These are phyloP conservation scores for Lochmaea capreae DNA, from an alignment of 2,888 invertebrate genomes.

Conservation along the genomic window DNA sequence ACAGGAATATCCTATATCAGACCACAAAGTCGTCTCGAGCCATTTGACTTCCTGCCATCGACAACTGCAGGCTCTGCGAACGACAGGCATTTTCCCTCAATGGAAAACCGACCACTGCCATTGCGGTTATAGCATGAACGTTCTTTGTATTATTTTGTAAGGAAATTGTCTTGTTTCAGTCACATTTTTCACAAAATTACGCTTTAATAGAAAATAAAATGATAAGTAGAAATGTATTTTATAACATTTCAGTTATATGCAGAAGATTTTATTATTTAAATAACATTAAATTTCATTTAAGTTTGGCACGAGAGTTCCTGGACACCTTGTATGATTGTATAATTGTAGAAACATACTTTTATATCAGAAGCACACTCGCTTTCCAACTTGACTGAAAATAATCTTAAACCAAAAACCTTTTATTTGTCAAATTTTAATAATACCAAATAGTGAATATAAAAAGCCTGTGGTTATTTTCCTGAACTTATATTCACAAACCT, in stretches of 20 bases:
- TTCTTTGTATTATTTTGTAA: neutral
- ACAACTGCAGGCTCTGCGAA: slow-evolving; percentile 36
- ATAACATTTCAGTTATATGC: neutral
- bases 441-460: neutral
- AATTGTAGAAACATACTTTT: too few species aligned
- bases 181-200: neutral
- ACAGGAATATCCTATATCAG: slow-evolving; percentile 21
- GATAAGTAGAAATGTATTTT: neutral
- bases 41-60: slow-evolving; percentile 41
- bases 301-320: too few species aligned
- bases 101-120: slow-evolving; percentile 35
- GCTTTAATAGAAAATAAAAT: neutral
- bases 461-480: neutral
- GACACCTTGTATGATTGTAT: too few species aligned
- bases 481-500: slow-evolving; percentile 10
- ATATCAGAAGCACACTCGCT: too few species aligned
- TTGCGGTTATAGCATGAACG: slow-evolving; percentile 4
- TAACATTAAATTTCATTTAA: too few species aligned
- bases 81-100: slow-evolving; percentile 37
- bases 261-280: neutral
- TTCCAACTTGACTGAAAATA: neutral
- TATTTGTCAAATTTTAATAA: neutral
- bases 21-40: slow-evolving; percentile 29
- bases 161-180: neutral
- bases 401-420: neutral